Evolutionary conservation across 2,113 vertebrate genomes (phyloP).

Genomic region (Actinemys pallida): DNA sequence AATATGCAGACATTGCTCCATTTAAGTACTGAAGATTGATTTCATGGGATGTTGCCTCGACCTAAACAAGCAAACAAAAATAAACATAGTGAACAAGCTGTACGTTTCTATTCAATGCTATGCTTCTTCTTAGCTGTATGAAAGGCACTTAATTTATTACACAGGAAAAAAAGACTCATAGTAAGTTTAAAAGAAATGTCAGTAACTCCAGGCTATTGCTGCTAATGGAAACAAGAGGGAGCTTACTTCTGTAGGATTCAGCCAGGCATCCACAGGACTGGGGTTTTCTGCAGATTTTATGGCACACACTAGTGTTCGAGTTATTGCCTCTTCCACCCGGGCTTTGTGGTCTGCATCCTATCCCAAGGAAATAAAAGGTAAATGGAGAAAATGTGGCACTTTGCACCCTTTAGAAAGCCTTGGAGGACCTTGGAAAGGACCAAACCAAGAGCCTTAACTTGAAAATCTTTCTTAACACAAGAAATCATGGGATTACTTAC

Average conservation of each 20-base stretch:
- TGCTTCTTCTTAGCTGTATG: accelerated
- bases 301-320: conserved; percentile 87
- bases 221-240: neutral
- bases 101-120: neutral
- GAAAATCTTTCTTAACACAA: neutral
- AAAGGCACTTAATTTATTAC: conserved; percentile 8
- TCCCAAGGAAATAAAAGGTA: conserved; percentile 9
- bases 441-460: neutral
- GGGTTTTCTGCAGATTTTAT: conserved; percentile 84
- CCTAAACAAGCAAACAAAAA: conserved; percentile 77
- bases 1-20: conserved; percentile 82
- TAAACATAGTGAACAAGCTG: neutral
- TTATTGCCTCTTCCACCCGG: conserved; percentile 91
- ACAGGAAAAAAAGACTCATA: conserved; percentile 1
- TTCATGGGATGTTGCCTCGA: conserved; percentile 83
- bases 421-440: neutral
- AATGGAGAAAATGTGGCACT: neutral
- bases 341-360: conserved; percentile 90
- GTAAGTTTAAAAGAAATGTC: conserved; percentile 45
- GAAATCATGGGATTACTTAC: neutral
- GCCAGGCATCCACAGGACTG: conserved; percentile 82
- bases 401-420: neutral
- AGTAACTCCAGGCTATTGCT: conserved; percentile 33
- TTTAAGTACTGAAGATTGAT: conserved; percentile 91
- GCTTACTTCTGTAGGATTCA: conserved; percentile 95